Evolutionary conservation across 2,888 invertebrate genomes (phyloP), one percentile per base, ranked within the genome.

Genomic region (Pharmacophagus antenor): DNA sequence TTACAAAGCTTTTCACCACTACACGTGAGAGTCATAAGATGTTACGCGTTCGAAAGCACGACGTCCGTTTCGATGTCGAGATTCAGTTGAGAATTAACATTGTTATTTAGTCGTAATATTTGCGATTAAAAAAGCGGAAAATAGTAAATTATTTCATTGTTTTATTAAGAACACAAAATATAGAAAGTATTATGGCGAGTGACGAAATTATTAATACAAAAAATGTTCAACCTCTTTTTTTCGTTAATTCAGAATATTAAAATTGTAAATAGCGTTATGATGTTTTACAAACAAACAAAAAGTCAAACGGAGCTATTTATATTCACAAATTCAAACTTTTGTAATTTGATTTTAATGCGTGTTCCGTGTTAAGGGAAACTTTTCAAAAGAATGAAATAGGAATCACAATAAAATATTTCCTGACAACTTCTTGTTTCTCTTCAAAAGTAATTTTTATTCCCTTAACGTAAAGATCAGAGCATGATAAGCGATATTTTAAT

Each of bases 331-430:
- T 27, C 56, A 51, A 61, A 61, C 56, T 61, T 61, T 61, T 42
- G 51, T 56, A 56, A 61, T 61, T 61, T 56, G 41, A 51, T 51
- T 56, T 61, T 61, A 61, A 61, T 61, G 60, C 47, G 18, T 48
- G 56, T 61, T 61, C 51, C 41, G 21, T 56, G 56, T 56, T 52
- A 47, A 46, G 31, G 47, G 17, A 18, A 55, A 55, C 17, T 56
- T 47, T 47, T 23, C 10, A 12, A 50, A 23, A 10, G 15, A 52
- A 55, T 46, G 23, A 60, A 60, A 60, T 46, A 50, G 46, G 18
- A 44, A 25, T 25, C 42, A 15, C 42, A 31, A 58, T 58, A 52
- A 52, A 47, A 47, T 52, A 37, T 52, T 25, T 47, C n/a, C 18
- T 10, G 47, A 52, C 25, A 20, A 41, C 37, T 23, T 52, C 51